Evolutionary conservation across 2,113 vertebrate species (phyloP), one percentile per base, ranked within the genome.

Genomic region (Anhinga anhinga): DNA sequence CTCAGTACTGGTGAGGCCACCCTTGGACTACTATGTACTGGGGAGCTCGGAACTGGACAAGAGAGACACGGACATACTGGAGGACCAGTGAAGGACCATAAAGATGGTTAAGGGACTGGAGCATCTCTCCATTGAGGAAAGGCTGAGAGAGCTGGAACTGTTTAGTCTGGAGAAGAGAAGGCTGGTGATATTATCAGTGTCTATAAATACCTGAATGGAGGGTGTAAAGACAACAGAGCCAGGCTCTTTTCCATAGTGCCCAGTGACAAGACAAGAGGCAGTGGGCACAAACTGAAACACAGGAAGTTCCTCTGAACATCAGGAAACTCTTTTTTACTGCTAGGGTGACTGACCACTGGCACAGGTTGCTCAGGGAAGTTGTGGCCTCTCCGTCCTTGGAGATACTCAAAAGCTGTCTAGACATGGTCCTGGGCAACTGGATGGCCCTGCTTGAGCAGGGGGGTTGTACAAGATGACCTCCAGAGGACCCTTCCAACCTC

Each of bases 191-290:
- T 45, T 19, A 45, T 45, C 45, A 45, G 19, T 45, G 45, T 45
- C 17, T 45, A 45, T 19, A 45, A 45, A 45, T 8, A 45, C 45
- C 45, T 45, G 45, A 45, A 45, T 18, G 45, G 45, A 86, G 7
- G 50, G n/a, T 40, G 42, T 2, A 38, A 27, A 47, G 59, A 55
- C 1, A 22, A 65, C 0, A 0, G 17, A 76, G 40, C 13, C 34
- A 47, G 14, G 12, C 45, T 50, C 30, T 52, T 23, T 29, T 15
- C 67, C 9, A 7, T 7, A 16, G 49, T 55, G 34, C 13, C 34
- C 59, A 45, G 82, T 11, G 32, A 26, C 40, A 67, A 7, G 27
- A 26, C 40, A 3, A n/a, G 21, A 32, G 66, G 7, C 26, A 5
- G 21, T 0, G 10, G 13, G 26, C 47, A 32, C 82, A 21, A 74